phyloP scores from a whole-genome alignment of 92 coral and sea anemone species.

The Palythoa caribaeorum region DNA sequence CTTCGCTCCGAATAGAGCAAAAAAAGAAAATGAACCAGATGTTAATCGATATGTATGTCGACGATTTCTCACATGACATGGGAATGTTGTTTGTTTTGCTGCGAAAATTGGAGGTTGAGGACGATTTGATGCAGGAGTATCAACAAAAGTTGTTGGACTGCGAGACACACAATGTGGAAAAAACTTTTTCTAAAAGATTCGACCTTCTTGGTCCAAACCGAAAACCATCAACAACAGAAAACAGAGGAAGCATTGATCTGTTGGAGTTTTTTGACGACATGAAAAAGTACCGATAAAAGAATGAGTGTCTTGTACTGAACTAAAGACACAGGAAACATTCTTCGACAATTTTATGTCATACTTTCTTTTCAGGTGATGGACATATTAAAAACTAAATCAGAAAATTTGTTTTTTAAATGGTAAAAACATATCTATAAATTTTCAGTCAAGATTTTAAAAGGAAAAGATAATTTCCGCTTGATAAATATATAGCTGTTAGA shows the following conservation, averaged over 20 bases:
- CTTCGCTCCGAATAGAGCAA: slow-evolving; percentile 28
- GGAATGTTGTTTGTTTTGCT: slow-evolving; percentile 41
- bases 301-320: not conserved
- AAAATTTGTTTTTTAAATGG: not conserved
- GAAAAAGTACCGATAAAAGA: not conserved
- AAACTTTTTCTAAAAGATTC: slow-evolving; percentile 29
- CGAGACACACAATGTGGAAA: slow-evolving; percentile 34
- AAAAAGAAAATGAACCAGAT: slow-evolving; percentile 31
- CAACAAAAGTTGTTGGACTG: slow-evolving; percentile 12
- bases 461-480: not conserved
- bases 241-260: not conserved
- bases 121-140: slow-evolving; percentile 24
- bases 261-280: not conserved
- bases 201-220: slow-evolving; percentile 37
- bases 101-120: slow-evolving; percentile 33
- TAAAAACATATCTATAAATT: not conserved
- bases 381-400: not conserved
- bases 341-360: not conserved
- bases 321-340: not conserved
- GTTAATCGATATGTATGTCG: slow-evolving; percentile 34
- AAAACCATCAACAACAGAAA: slow-evolving; percentile 3
- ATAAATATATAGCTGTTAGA: not conserved
- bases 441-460: not conserved
- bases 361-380: not conserved
- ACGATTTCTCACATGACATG: slow-evolving; percentile 43